These are phyloP conservation scores for Megalops cyprinoides DNA, from an alignment of 2,797 vertebrate species.

Conservation along the genomic window DNA sequence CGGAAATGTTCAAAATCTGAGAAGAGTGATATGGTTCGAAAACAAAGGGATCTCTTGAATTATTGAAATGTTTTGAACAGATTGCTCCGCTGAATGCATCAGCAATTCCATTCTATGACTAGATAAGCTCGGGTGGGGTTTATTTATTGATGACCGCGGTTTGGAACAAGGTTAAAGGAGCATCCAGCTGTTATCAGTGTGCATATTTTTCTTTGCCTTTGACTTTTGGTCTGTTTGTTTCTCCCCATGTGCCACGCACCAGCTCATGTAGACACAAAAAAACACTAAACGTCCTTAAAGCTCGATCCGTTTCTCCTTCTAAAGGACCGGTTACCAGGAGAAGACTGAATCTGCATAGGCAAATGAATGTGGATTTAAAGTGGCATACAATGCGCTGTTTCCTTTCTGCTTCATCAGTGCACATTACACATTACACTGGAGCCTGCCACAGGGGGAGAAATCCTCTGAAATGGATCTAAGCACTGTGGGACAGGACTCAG, in stretches of 20 bases:
- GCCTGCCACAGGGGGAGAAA: slow-evolving; percentile 63
- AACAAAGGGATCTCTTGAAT: slow-evolving; percentile 39
- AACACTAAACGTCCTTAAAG: slow-evolving; percentile 43
- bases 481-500: slow-evolving; percentile 26
- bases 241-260: slow-evolving; percentile 12
- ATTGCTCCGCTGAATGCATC: slow-evolving; percentile 32
- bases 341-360: slow-evolving; percentile 73
- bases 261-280: slow-evolving; percentile 38
- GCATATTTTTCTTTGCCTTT: neutral
- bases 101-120: slow-evolving; percentile 38
- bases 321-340: slow-evolving; percentile 52
- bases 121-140: slow-evolving; percentile 27
- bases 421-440: slow-evolving; percentile 65
- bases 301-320: slow-evolving; percentile 47
- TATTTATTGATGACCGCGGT: slow-evolving; percentile 43
- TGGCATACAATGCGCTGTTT: slow-evolving; percentile 62
- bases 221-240: neutral
- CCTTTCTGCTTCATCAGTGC: slow-evolving; percentile 71
- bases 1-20: neutral
- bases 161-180: slow-evolving; percentile 9
- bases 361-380: slow-evolving; percentile 60
- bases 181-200: neutral
- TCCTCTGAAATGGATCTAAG: slow-evolving; percentile 67
- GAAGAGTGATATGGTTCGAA: slow-evolving; percentile 35
- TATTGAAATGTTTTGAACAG: slow-evolving; percentile 41